A percentile compares a stretch with the other conserved stretches of the same genome.
These are phyloP conservation scores for Oscheius sp. DNA, from an alignment of 2,888 invertebrate species.

Conservation along the genomic window DNA sequence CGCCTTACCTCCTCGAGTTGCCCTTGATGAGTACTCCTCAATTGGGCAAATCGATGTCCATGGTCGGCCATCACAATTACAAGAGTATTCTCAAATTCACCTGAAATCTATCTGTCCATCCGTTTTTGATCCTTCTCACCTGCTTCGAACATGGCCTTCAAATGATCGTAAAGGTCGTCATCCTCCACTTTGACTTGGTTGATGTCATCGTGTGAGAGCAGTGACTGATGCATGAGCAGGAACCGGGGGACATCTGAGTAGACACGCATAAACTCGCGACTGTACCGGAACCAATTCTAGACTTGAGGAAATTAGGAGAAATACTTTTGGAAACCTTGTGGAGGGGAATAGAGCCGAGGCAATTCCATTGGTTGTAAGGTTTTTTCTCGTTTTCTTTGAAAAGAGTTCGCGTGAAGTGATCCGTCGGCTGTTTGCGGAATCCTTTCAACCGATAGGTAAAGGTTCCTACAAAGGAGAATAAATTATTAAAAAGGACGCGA, in stretches of 20 bases:
- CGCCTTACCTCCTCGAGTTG: constrained; percentile 73
- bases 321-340: constrained; percentile 75
- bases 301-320: constrained; percentile 45
- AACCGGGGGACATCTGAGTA: constrained; percentile 83
- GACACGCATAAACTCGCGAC: constrained; percentile 78
- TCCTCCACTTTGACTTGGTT: constrained; percentile 80
- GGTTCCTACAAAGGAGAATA: constrained; percentile 75
- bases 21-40: constrained; percentile 88
- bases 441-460: constrained; percentile 91
- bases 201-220: constrained; percentile 87
- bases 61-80: constrained; percentile 93
- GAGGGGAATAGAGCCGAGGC: constrained; percentile 82
- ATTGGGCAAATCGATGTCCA: constrained; percentile 86
- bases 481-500: not conserved
- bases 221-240: constrained; percentile 84
- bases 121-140: constrained; percentile 16
- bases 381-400: constrained; percentile 81
- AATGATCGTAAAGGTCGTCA: constrained; percentile 58
- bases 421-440: constrained; percentile 85
- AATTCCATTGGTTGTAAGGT: constrained; percentile 77
- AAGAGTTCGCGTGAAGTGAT: constrained; percentile 89
- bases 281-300: constrained; percentile 70
- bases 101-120: constrained; percentile 61
- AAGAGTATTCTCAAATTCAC: constrained; percentile 83
- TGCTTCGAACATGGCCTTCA: constrained; percentile 51